A percentile compares a stretch with the other conserved stretches of the same genome.
Evolutionary conservation across 1,140 invertebrate genomes (phyloP).

Genomic region (Hermetia illucens): DNA sequence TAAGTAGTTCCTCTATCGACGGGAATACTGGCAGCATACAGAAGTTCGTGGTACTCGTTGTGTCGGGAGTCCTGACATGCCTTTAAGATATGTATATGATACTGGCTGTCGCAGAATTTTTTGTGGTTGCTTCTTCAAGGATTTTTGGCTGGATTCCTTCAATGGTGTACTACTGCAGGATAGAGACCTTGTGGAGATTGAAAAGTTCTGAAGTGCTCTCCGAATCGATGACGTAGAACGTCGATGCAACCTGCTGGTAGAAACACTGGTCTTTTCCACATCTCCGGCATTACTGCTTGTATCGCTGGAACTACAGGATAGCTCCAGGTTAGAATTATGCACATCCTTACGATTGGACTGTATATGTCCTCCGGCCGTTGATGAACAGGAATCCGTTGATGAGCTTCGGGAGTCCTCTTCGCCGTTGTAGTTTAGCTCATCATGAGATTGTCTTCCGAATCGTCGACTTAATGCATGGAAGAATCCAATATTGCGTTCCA

Average conservation of each 20-base stretch:
- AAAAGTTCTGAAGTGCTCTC: slow-evolving; percentile 52
- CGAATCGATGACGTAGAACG: slow-evolving; percentile 49
- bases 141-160: slow-evolving; percentile 11
- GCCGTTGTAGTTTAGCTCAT: slow-evolving; percentile 29
- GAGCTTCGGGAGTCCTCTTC: slow-evolving; percentile 42
- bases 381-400: slow-evolving; percentile 40
- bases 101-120: slow-evolving; percentile 56
- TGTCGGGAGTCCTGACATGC: slow-evolving; percentile 62
- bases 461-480: slow-evolving; percentile 43
- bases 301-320: slow-evolving; percentile 43
- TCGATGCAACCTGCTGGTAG: slow-evolving; percentile 36
- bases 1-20: slow-evolving; percentile 23
- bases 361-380: slow-evolving; percentile 31
- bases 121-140: slow-evolving; percentile 41
- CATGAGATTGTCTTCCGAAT: slow-evolving; percentile 35
- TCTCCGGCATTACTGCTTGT: slow-evolving; percentile 36
- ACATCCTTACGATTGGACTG: slow-evolving; percentile 15
- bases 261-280: slow-evolving; percentile 19
- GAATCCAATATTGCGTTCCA: slow-evolving; percentile 38
- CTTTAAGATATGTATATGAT: slow-evolving; percentile 61
- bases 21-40: slow-evolving; percentile 24
- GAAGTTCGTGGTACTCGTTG: slow-evolving; percentile 51
- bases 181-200: slow-evolving; percentile 42
- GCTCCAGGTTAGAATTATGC: slow-evolving; percentile 24
- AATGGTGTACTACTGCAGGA: slow-evolving; percentile 39